Percentiles rank a stretch among this genome's conserved stretches.
Conservation (phyloP, 2,888 invertebrate genomes). For the Macroteleia sp. region DNA sequence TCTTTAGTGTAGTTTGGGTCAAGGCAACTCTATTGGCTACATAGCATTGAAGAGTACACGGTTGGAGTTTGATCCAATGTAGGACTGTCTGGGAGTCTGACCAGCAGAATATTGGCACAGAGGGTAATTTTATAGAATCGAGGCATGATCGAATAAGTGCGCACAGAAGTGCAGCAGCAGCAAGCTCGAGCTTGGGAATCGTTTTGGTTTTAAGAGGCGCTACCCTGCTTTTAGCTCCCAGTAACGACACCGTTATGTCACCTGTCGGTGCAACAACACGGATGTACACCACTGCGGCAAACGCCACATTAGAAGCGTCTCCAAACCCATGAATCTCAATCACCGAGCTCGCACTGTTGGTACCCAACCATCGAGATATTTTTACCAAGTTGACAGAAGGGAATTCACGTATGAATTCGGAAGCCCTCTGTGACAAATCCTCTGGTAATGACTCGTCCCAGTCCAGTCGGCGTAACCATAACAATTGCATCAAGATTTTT, state of each 20-base stretch:
- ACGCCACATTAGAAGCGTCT: slow-evolving; percentile 9
- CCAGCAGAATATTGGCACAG: slow-evolving; percentile 3
- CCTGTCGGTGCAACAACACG: not conserved
- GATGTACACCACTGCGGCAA: not conserved
- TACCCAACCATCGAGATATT: not conserved
- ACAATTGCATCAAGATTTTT: slow-evolving; percentile 10
- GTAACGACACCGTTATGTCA: not conserved
- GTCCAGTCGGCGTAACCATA: slow-evolving; percentile 7
- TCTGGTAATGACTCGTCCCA: slow-evolving; percentile 25
- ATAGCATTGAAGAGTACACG: slow-evolving; percentile 27
- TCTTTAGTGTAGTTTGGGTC: no score
- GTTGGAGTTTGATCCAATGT: slow-evolving; percentile 52
- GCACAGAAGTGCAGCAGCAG: not conserved
- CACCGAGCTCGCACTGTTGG: not conserved
- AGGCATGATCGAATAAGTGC: not conserved
- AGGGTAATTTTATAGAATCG: not conserved
- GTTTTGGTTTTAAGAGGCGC: slow-evolving; percentile 21
- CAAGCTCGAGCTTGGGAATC: slow-evolving; percentile 27
- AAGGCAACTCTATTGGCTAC: slow-evolving; percentile 1
- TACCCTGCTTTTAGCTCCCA: slow-evolving; percentile 6
- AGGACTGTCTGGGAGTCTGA: slow-evolving; percentile 58
- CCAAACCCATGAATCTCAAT: slow-evolving; percentile 9
- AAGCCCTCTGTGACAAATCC: no score
- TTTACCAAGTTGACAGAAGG: not conserved
- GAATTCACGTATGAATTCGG: no score